Evolutionary conservation across 92 coral and sea anemone species (phyloP).

Genomic region (Epizoanthus ramosus): DNA sequence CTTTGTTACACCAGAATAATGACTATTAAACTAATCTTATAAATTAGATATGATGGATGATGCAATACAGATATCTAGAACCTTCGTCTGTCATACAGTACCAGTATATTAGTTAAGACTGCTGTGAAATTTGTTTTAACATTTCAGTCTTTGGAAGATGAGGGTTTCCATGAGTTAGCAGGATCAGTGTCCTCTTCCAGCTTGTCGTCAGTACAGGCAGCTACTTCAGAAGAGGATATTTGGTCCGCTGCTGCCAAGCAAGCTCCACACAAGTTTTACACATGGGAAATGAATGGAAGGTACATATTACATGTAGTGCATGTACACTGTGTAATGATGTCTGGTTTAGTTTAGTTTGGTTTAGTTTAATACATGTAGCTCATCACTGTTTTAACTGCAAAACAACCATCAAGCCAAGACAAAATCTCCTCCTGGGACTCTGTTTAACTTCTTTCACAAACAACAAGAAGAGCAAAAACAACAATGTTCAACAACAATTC

Average conservation of each 20-base stretch:
- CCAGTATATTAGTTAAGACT: not conserved
- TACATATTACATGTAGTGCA: conserved; percentile 17
- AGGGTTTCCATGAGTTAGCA: conserved; percentile 83
- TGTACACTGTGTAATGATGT: too few species aligned
- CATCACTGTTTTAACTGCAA: not conserved
- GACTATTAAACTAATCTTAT: too few species aligned
- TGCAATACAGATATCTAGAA: not conserved
- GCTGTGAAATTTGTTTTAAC: not conserved
- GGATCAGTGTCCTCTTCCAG: conserved; percentile 62
- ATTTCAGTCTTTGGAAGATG: conserved; percentile 80
- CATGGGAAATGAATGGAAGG: conserved; percentile 98
- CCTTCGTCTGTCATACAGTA: not conserved
- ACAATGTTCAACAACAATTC: too few species aligned
- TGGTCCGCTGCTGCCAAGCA: conserved; percentile 84
- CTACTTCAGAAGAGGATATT: conserved; percentile 48
- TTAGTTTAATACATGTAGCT: too few species aligned
- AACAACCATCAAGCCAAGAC: not conserved
- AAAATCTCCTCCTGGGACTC: not conserved
- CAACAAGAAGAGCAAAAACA: too few species aligned
- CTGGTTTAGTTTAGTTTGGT: too few species aligned
- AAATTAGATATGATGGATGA: too few species aligned
- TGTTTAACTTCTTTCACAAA: too few species aligned
- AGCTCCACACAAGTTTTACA: conserved; percentile 73
- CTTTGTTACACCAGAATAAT: too few species aligned
- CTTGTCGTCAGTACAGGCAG: conserved; percentile 34